Conservation (phyloP, 1,140 invertebrate species). For the Apis florea region DNA sequence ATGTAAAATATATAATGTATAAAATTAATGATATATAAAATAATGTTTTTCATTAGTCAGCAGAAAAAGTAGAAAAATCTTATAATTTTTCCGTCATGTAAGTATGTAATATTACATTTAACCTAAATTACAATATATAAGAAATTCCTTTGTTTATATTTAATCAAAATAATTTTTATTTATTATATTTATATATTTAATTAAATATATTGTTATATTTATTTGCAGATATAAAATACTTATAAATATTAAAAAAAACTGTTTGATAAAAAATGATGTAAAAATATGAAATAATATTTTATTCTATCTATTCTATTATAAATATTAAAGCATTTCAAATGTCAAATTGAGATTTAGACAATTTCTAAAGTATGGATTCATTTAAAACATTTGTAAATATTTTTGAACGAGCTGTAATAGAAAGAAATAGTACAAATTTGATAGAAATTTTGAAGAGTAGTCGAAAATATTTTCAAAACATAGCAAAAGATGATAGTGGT, state of each 20-base stretch:
- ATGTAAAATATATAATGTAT: neutral
- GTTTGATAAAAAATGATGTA: no score
- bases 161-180: neutral
- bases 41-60: no score
- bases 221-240: neutral
- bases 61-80: no score
- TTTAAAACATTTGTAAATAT: constrained; percentile 59
- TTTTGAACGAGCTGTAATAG: constrained; percentile 42
- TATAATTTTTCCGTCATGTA: neutral
- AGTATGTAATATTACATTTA: neutral
- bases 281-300: neutral
- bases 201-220: neutral
- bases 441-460: constrained; percentile 49
- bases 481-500: constrained; percentile 63
- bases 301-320: neutral
- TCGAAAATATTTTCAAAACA: constrained; percentile 55
- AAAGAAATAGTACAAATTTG: constrained; percentile 43
- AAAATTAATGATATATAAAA: neutral
- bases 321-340: neutral
- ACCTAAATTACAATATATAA: neutral
- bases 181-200: no score
- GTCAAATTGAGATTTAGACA: neutral
- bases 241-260: neutral
- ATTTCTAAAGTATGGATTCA: constrained; percentile 62
- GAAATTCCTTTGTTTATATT: neutral